Evolutionary conservation across 2,113 vertebrate species (phyloP), one percentile per base, ranked within the genome.

Genomic region (Formicarius rufipectus): DNA sequence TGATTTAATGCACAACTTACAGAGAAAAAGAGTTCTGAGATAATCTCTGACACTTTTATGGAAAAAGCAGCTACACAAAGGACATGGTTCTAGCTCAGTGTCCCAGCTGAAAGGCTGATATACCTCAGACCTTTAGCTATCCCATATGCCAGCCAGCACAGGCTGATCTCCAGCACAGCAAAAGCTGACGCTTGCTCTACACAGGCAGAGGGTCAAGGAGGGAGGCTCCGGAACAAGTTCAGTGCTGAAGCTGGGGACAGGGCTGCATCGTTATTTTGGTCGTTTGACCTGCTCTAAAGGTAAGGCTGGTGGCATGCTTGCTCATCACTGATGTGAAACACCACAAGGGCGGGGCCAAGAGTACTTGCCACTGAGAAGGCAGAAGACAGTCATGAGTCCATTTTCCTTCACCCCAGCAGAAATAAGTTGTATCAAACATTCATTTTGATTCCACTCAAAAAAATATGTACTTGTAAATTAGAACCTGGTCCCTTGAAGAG

Each of bases 321-420:
- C 50, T 93, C 59, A 90, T 33, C 83, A 62, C n/a, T 49, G 71
- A 49, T 56, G 45, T 9, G 42, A 55, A 80, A 76, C 21, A 80
- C 31, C 30, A 23, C 0, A 35, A 76, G 64, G 66, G 45, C 90
- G 83, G 45, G 67, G 71, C 49, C 58, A 79, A 49, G 19, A 64
- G 31, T 30, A 78, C 55, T 47, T 5, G 6, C 63, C 33, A 69
- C 71, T 47, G 35, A 76, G 66, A 66, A 84, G 45, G 23, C 2
- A 1, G 42, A 84, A 83, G 23, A 40, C 47, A 47, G 7, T 2
- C 44, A 24, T 6, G 5, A 79, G 31, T 23, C 53, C 0, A 1
- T 83, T 73, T 64, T 19, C 63, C n/a, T 49, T 62, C 85, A 69
- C 25, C 15, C 11, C 14, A 21, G 13, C 37, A 76, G 18, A 67